A percentile compares a stretch with the other conserved stretches of the same genome.
Evolutionary conservation across 2,113 vertebrate species (phyloP).

Genomic region (Patagioenas fasciata): DNA sequence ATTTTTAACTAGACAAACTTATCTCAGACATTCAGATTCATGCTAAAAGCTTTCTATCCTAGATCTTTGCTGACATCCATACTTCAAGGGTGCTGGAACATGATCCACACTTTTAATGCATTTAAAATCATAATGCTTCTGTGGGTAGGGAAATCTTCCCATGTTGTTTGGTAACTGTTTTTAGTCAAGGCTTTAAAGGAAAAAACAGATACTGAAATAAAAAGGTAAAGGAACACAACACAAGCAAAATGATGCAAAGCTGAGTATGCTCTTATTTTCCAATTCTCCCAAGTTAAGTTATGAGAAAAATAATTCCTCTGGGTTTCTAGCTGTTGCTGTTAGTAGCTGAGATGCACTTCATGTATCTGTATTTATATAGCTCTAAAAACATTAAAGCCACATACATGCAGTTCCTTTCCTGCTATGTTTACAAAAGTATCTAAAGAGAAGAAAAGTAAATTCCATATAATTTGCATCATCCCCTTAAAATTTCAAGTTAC

Average conservation of each 20-base stretch:
- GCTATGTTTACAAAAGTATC: neutral
- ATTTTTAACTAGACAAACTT: conserved; percentile 51
- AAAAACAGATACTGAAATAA: neutral
- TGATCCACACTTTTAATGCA: neutral
- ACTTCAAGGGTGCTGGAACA: neutral
- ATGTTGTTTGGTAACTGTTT: neutral
- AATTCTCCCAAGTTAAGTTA: neutral
- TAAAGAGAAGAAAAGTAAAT: neutral
- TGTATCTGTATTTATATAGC: neutral
- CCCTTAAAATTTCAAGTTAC: neutral
- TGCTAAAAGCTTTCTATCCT: neutral
- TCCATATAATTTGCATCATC: neutral
- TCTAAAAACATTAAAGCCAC: neutral
- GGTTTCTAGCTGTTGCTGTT: neutral
- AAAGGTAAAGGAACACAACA: neutral
- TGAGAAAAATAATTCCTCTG: neutral
- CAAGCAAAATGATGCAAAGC: neutral
- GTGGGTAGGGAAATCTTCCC: neutral
- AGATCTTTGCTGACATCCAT: neutral
- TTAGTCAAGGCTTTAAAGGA: neutral
- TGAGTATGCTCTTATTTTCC: neutral
- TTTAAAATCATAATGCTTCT: neutral
- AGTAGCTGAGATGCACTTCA: neutral
- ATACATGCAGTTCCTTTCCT: neutral
- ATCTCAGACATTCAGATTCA: conserved; percentile 7